phyloP scores from a whole-genome alignment of 2,888 invertebrate genomes.

The Drosophila hamatofila region DNA sequence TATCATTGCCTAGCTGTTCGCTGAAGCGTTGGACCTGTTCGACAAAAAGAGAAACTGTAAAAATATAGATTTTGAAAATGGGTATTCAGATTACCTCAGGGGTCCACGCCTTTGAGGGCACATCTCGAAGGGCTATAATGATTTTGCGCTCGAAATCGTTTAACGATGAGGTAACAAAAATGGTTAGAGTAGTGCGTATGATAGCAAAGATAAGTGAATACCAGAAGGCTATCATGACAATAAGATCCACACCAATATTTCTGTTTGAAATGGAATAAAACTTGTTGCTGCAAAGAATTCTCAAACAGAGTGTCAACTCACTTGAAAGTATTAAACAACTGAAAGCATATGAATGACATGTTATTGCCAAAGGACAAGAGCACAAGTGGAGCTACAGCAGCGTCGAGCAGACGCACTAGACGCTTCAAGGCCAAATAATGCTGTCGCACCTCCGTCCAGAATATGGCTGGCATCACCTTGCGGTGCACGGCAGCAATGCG shows the following conservation, averaged over 20 bases:
- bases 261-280: conserved; percentile 35
- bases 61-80: neutral
- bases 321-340: conserved; percentile 87
- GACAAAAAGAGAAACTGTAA: neutral
- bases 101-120: conserved; percentile 85
- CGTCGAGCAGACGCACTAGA: conserved; percentile 88
- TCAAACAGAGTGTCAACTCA: conserved; percentile 39
- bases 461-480: conserved; percentile 83
- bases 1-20: conserved; percentile 80
- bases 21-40: conserved; percentile 79
- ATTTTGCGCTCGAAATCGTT: conserved; percentile 86
- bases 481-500: conserved; percentile 85
- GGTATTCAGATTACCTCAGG: conserved; percentile 82
- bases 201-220: conserved; percentile 87
- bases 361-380: conserved; percentile 89
- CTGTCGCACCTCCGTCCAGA: conserved; percentile 89
- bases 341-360: conserved; percentile 91
- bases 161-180: conserved; percentile 86
- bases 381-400: conserved; percentile 88
- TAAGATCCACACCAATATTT: conserved; percentile 82
- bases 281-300: rapidly evolving
- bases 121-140: conserved; percentile 85
- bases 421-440: conserved; percentile 89
- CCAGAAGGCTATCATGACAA: conserved; percentile 86
- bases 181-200: conserved; percentile 86